Base-by-base conservation (phyloP, 2,113 vertebrate genomes). In the Corythornis cristatus region DNA sequence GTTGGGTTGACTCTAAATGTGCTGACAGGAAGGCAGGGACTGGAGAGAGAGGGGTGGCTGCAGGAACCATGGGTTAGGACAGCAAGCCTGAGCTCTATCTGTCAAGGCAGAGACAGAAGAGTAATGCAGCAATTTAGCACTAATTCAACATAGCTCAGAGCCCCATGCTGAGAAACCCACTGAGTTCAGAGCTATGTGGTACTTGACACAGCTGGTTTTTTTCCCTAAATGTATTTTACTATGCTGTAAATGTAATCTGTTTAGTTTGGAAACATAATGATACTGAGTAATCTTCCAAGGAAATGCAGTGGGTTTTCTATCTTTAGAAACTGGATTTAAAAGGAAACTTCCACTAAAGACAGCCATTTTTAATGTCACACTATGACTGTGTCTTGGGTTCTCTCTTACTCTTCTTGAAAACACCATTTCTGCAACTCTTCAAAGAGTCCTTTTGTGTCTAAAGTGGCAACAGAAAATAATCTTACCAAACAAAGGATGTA, bases 351-450 rank as follows among this genome's bases (percentile, higher is more conserved):
- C 14, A 21, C 42, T 56, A 60, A 67, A 31, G 19, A 62, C 6
- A 37, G 8, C 2, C 6, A 28, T 17, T 87, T 77, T 46, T 46
- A 62, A 70, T 37, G 8, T 37, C 37, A 37, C 37, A 37, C 20
- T 56, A 67, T 28, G 22, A 19, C 2, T 2, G 1, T 20, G 9
- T 57, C 54, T 82, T 2, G 0, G 6, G 12, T 51, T 45, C 14
- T 60, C 29, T 43, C 22, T 64, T 16, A 17, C 10, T 56, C 40
- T 77, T 67, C 57, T 46, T 62, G 17, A 73, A 28, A 60, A 35
- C 29, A 76, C 4, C 0, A 1, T 11, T 21, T 5, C 29, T 50
- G 4, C 0, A 0, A 2, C 3, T 54, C 53, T 62, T 57, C 20
- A 72, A 33, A 18, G 31, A 25, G 31, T 26, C 14, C 1, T 66